Evolutionary conservation across 2,113 vertebrate species (phyloP), one percentile per base, ranked within the genome.

Genomic region (Myiozetetes cayanensis): DNA sequence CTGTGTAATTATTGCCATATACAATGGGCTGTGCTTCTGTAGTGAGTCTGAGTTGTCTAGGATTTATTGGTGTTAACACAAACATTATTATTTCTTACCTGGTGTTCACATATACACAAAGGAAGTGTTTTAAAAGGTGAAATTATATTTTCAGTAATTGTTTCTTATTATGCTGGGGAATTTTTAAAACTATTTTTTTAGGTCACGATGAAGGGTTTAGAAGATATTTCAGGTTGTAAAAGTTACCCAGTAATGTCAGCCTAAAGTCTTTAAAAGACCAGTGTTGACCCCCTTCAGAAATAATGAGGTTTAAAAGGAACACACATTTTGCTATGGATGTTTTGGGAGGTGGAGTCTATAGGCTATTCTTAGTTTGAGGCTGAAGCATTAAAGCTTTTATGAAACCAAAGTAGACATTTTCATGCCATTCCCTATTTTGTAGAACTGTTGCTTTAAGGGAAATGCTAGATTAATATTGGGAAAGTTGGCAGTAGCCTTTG

Each of bases 361-460:
- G 46, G 28, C 62, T 87, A 28, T 80, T 90, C 50, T 73, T 91
- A 41, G n/a, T 79, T 92, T 89, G 52, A 89, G 70, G 31, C n/a
- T 90, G 53, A 83, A 80, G 55, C 50, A 50, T 77, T 76, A 93
- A 86, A 70, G 13, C 41, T 83, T 89, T 72, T 73, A 44, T 82
- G 65, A 87, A 62, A 49, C 0, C 22, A 22, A 91, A 62, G 37
- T 14, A 85, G 72, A 33, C 16, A 35, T 89, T 84, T 89, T 73
- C 9, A 22, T 79, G 67, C 46, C 43, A 18, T 85, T 91, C 67
- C 19, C 14, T 66, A 16, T 35, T 94, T 87, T 80, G 58, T 71
- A 71, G 46, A 83, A 59, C 71, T 79, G 53, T 82, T 89, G n/a
- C 89, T 95, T 89, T 94, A 85, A 87, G 71, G 55, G 30, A 93